Evolutionary conservation across 53 echinoderm and acorn worm species (phyloP), one percentile per base, ranked within the genome.

Genomic region (Echinarachnius parma): DNA sequence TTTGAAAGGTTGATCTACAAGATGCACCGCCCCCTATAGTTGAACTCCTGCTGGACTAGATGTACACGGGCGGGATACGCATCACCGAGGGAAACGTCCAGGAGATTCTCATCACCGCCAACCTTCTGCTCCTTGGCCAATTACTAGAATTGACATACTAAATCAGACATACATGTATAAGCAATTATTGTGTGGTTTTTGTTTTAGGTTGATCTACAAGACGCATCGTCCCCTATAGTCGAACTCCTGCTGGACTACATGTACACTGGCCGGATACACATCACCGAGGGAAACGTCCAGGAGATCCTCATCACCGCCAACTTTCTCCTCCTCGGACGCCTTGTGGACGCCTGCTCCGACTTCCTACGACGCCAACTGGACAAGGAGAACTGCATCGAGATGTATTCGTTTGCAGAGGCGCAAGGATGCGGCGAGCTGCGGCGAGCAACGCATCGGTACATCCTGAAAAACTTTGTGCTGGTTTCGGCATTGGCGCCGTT

Each of bases 51-150:
- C 45, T 89, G 1, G 79, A 89, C 33, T 89, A 78, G 34, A 49
- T 84, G 27, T 89, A 89, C 60, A 89, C 89, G 9, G 76, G 79
- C 16, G 77, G 85, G 64, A 56, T 85, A 18, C 60, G 68, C 21
- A 84, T 89, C 47, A 81, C 84, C 4, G 79, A 71, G 49, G 78
- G 57, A 20, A 89, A 89, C 57, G 89, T 84, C 2, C 81, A 81
- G 46, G 89, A 89, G 34, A 63, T 89, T 2, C 65, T 89, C 32
- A 59, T 72, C 5, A 71, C 89, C 9, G 81, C 89, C 27, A 80
- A 81, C 30, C 85, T 78, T 77, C 80, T 89, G 24, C 74, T 84
- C 9, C 36, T 84, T 29, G 80, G 76, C 34, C 75, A 78, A 45
- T 63, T 89, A n/a, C n/a, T n/a, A n/a, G 15, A 45, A 15, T 9